Percentiles rank a stretch among this genome's conserved stretches.
Conservation (phyloP, 2,888 invertebrate genomes). For the Diaprepes abbreviatus region DNA sequence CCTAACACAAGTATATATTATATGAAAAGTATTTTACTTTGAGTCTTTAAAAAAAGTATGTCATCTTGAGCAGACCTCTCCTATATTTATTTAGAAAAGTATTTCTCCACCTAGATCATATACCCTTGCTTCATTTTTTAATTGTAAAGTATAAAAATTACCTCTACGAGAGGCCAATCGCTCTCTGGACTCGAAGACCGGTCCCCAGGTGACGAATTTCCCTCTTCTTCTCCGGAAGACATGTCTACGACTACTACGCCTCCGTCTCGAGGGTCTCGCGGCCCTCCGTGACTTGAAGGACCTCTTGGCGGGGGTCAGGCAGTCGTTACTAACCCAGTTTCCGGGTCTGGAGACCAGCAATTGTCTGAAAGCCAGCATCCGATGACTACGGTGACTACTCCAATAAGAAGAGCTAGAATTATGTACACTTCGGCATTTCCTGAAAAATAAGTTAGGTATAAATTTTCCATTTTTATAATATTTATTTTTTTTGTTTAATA, state of each 20-base stretch:
- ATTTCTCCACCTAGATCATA: no score
- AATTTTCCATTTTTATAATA: no score
- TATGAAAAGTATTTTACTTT: no score
- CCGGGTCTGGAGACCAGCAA: slow-evolving; percentile 83
- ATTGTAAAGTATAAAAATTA: no score
- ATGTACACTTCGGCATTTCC: slow-evolving; percentile 84
- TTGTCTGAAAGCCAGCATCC: slow-evolving; percentile 85
- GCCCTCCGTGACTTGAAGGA: slow-evolving; percentile 46
- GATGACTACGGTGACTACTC: slow-evolving; percentile 80
- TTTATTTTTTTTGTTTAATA: no score
- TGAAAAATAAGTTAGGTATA: slow-evolving; percentile 28
- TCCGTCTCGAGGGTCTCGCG: slow-evolving; percentile 45
- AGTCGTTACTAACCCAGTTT: slow-evolving; percentile 73
- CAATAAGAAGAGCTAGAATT: slow-evolving; percentile 79
- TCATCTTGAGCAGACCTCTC: no score
- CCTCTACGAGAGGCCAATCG: slow-evolving; percentile 66
- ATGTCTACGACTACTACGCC: slow-evolving; percentile 46
- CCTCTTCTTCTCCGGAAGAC: slow-evolving; percentile 48
- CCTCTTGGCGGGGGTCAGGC: slow-evolving; percentile 74
- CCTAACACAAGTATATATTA: no score
- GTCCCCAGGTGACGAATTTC: slow-evolving; percentile 52
- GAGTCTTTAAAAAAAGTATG: no score
- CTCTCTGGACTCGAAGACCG: slow-evolving; percentile 64
- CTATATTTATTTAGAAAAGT: no score
- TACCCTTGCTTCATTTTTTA: no score